Base-by-base conservation (phyloP, 1,140 invertebrate genomes). In the Hestina assimilis region DNA sequence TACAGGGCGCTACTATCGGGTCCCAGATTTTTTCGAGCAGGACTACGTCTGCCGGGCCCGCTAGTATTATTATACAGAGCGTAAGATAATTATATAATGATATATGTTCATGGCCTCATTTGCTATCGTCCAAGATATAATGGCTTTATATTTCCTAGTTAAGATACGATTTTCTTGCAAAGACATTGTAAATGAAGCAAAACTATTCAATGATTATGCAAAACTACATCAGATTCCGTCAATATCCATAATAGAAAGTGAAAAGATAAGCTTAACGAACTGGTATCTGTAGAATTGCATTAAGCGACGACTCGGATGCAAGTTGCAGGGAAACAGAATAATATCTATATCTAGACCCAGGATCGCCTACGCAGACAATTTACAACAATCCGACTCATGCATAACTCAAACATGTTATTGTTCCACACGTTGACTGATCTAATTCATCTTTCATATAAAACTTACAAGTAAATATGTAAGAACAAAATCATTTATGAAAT, bases 381-480 rank as follows among this genome's bases (percentile, higher is more conserved):
- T 68, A 72, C 62, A 65, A 48, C 61, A 40, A 52, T 63, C 48
- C 46, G 46, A 41, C 59, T 60, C 55, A 78, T 80, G 73, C 77
- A 80, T 79, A 72, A 82, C 74, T 77, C 75, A 82, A 75, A 69
- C 66, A 41, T 72, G 76, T 79, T 81, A 72, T 43, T 48, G 53
- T 63, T 72, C 56, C 41, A 72, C 57, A 53, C 66, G 26, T 50
- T 23, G 62, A 75, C 75, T 75, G 60, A 75, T 74, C 66, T 64
- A 68, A 75, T 73, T 69, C 63, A 70, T 77, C 75, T 75, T 79
- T 75, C 72, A 66, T 59, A 80, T 74, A 72, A 74, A 72, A 72
- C 58, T 33, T 33, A 59, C 57, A 47, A 53, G 57, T 53, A 19
- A n/a, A 5, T 21, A 24, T 52, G 47, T 52, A 29, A 48, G 20